These are phyloP conservation scores for Uria aalge DNA, from an alignment of 2,113 vertebrate genomes.

Conservation along the genomic window DNA sequence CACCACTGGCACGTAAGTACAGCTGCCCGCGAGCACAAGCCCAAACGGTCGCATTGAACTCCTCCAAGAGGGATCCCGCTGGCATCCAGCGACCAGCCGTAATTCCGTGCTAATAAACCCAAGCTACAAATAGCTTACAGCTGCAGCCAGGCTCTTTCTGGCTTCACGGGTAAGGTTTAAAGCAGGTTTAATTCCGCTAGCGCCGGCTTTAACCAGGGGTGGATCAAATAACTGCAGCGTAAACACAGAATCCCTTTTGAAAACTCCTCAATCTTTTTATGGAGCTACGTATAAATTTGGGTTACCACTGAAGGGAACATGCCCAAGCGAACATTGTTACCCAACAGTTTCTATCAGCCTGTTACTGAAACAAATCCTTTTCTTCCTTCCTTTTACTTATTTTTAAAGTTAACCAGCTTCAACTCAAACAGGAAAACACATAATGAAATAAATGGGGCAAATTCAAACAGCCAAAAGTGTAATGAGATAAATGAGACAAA, in stretches of 20 bases:
- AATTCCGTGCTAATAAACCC: fast-evolving
- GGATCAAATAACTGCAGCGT: not conserved
- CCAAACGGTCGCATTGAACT: not conserved
- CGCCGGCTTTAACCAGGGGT: fast-evolving
- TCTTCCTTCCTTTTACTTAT: not conserved
- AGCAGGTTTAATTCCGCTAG: not conserved
- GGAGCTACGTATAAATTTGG: fast-evolving
- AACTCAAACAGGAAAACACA: not conserved
- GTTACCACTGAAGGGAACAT: not conserved
- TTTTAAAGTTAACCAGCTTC: not conserved
- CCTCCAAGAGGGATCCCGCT: not conserved
- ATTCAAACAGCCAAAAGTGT: not conserved
- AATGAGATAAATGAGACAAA: constrained; percentile 62
- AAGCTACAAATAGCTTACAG: not conserved
- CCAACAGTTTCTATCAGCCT: not conserved
- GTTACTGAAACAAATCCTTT: not conserved
- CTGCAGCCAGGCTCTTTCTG: not conserved
- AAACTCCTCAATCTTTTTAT: not conserved
- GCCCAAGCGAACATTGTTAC: not conserved
- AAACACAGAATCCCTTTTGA: not conserved
- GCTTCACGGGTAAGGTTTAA: not conserved
- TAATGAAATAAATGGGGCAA: constrained; percentile 9
- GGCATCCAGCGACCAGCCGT: not conserved
- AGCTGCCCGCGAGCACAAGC: not conserved
- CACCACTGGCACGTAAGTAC: not conserved